Conservation (phyloP, 2,113 vertebrate species). For the Montifringilla adamsi region DNA sequence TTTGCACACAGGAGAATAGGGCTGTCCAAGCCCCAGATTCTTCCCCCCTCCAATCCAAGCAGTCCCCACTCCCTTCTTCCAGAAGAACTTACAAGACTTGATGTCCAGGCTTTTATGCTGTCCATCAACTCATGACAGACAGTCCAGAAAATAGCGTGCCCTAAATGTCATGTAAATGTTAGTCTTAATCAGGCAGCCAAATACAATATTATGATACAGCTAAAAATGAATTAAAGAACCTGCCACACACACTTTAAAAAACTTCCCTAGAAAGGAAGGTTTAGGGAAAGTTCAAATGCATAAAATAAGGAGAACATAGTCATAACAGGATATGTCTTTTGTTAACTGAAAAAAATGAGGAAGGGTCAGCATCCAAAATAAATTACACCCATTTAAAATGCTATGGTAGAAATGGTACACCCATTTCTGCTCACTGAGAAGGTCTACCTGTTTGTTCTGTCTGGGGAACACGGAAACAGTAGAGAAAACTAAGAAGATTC, state of each 20-base stretch:
- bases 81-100: slow-evolving; percentile 30
- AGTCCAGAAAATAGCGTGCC: slow-evolving; percentile 46
- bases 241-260: not conserved
- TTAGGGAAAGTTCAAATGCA: slow-evolving; percentile 50
- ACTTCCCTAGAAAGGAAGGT: slow-evolving; percentile 27
- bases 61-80: not conserved
- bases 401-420: not conserved
- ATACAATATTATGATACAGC: slow-evolving; percentile 57
- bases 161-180: slow-evolving; percentile 66
- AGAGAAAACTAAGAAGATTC: not conserved
- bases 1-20: not conserved
- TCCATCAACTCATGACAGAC: slow-evolving; percentile 57
- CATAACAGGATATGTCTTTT: slow-evolving; percentile 33
- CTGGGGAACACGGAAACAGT: not conserved
- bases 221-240: slow-evolving; percentile 64
- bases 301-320: slow-evolving; percentile 4
- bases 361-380: not conserved
- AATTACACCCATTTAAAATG: not conserved
- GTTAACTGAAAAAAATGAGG: slow-evolving; percentile 13
- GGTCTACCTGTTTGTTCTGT: not conserved
- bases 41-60: not conserved
- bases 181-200: slow-evolving; percentile 61
- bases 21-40: not conserved
- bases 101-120: slow-evolving; percentile 12
- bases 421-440: not conserved